Conservation (phyloP, 2,888 invertebrate genomes). For the Chrysolina haemoptera region DNA sequence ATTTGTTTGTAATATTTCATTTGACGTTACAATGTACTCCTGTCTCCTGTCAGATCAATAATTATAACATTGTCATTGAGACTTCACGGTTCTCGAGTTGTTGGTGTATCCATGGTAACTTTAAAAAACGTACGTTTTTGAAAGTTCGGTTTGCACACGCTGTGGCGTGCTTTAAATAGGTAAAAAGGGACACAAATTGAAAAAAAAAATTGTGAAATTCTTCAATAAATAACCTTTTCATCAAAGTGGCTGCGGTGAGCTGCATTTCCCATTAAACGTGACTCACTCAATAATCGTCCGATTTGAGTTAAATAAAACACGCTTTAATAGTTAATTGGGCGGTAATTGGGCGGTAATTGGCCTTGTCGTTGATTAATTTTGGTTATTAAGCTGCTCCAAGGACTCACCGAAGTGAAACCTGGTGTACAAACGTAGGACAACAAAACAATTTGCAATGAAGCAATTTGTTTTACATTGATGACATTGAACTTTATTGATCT, state of each 20-base stretch:
- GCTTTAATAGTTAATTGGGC: not conserved
- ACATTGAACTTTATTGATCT: too few relatives aligned
- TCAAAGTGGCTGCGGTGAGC: not conserved
- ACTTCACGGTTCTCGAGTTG: too few relatives aligned
- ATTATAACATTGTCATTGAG: too few relatives aligned
- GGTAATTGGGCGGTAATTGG: not conserved
- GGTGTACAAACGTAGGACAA: not conserved
- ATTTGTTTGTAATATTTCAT: too few relatives aligned
- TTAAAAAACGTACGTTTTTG: too few relatives aligned
- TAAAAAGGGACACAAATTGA: too few relatives aligned
- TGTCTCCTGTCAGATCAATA: too few relatives aligned
- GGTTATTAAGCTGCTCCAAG: not conserved
- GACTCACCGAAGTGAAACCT: not conserved
- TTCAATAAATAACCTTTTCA: not conserved
- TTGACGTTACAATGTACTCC: too few relatives aligned
- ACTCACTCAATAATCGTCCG: not conserved
- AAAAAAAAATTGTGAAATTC: too few relatives aligned
- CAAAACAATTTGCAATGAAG: not conserved
- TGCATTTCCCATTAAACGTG: not conserved
- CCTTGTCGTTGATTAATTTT: not conserved
- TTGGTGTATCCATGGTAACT: too few relatives aligned
- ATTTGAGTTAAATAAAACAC: not conserved
- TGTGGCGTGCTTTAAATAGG: too few relatives aligned
- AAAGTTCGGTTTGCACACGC: too few relatives aligned
- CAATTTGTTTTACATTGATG: not conserved